These are phyloP conservation scores for Lordiphosa clarofinis DNA, from an alignment of 1,140 invertebrate genomes.

Conservation along the genomic window DNA sequence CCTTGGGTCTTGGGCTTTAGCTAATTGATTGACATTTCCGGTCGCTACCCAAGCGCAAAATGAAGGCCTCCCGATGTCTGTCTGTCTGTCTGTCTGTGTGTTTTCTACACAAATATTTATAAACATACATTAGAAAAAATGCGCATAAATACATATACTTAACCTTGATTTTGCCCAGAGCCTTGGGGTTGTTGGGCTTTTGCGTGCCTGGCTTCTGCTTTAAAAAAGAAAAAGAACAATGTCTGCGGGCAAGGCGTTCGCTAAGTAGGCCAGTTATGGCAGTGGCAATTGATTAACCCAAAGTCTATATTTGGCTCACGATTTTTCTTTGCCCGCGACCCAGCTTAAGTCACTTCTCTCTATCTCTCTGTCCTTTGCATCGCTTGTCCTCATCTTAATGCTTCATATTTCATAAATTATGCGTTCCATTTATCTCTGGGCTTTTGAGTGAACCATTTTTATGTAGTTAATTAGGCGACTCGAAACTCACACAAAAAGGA, in stretches of 20 bases:
- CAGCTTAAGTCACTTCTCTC: no score
- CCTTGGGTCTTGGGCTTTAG: constrained; percentile 5
- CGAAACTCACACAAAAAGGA: no score
- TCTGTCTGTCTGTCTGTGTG: constrained; percentile 3
- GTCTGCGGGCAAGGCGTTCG: constrained; percentile 25
- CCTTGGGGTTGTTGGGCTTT: constrained; percentile 8
- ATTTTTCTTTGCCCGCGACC: no score
- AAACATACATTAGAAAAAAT: constrained; percentile 11
- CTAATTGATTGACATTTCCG: constrained; percentile 68
- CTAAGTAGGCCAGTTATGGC: constrained; percentile 39
- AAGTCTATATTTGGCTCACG: constrained; percentile 6
- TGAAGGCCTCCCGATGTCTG: background rate
- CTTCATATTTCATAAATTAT: constrained; percentile 16
- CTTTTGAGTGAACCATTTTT: constrained; percentile 31
- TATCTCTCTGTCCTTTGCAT: no score
- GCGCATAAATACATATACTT: constrained; percentile 61
- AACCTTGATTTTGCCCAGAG: constrained; percentile 60
- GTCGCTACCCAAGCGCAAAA: constrained; percentile 21
- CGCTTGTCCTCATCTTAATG: background rate
- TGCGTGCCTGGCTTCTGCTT: constrained; percentile 27
- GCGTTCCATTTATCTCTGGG: constrained; percentile 30
- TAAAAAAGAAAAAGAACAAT: no score
- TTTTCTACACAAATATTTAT: constrained; percentile 25
- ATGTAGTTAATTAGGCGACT: constrained; percentile 38
- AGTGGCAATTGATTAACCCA: constrained; percentile 45